Base-by-base conservation (phyloP, 1,140 invertebrate species). In the Lutraria rhynchaena region DNA sequence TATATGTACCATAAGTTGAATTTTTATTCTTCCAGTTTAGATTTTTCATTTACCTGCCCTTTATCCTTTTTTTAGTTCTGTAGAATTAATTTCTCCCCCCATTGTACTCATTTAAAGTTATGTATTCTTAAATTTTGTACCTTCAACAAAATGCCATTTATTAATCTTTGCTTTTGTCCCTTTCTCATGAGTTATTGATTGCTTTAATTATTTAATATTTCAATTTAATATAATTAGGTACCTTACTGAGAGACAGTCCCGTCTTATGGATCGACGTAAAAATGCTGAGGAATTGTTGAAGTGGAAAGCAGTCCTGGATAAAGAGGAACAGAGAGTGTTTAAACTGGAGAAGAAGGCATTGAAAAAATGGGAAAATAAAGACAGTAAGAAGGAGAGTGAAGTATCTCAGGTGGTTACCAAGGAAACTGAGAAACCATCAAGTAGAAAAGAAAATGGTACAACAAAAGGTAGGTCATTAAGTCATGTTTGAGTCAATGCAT, bases 301-400 rank as follows among this genome's bases (percentile, higher is more conserved):
- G 24, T 92, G 92, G 92, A 91, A 92, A 75, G 86, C 85, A 60
- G 85, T 88, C 65, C 78, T 92, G 60, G 91, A 93, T 70, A 89
- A 89, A 27, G 91, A 92, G 82, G 91, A 92, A 67, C 80, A 89
- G 46, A 81, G 89, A 44, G 84, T 93, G 2, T 89, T 87, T 71
- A 86, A 89, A 70, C 78, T 92, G 69, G 91, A 92, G 83, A 88
- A 90, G 67, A 85, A 91, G 67, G 91, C 89, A 27, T 53, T 91
- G 19, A 85, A 89, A 31, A 58, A 55, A 3, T 77, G 60, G 60
- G 57, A 76, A 24, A 17, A 35, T 0, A 78, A 70, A 69, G 82
- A 85, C 24, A 7, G 1, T 0, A 57, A 37, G 13, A 77, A 55
- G 53, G 80, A 83, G 19, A 84, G 81, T 51, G 55, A 73, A 19